phyloP scores from a whole-genome alignment of 2,113 vertebrate species.

The Silurus asotus region DNA sequence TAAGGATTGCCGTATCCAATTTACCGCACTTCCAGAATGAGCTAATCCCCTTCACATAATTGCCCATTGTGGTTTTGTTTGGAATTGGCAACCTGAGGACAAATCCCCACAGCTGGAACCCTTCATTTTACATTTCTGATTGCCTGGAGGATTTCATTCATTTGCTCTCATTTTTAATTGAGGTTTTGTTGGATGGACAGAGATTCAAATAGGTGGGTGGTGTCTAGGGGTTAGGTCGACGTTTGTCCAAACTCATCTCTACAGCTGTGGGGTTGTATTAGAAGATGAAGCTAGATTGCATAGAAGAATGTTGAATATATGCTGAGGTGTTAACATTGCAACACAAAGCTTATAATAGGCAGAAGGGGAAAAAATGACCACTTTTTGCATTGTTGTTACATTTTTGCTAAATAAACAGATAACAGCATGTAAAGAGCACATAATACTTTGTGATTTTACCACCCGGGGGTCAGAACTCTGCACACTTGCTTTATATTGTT shows the following conservation, averaged over 20 bases:
- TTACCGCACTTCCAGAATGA: not conserved
- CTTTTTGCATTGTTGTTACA: not conserved
- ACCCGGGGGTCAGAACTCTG: not conserved
- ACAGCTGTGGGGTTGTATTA: not conserved
- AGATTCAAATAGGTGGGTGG: not conserved
- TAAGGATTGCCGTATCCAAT: conserved; percentile 3
- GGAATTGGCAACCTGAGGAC: not conserved
- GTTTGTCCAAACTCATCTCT: not conserved
- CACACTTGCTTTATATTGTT: not conserved
- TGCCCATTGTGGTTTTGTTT: conserved; percentile 43
- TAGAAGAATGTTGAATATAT: not conserved
- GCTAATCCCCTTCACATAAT: conserved; percentile 46
- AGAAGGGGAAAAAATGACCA: not conserved
- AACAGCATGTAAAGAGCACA: not conserved
- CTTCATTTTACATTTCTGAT: conserved; percentile 15
- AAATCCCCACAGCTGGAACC: conserved; percentile 29
- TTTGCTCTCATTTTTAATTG: conserved; percentile 18
- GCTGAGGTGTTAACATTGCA: not conserved
- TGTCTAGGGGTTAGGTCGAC: not conserved
- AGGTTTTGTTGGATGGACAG: not conserved
- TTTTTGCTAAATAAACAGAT: not conserved
- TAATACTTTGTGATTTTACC: not conserved
- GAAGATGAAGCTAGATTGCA: not conserved
- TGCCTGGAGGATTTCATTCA: conserved; percentile 12
- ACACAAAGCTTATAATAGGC: not conserved